Conservation (phyloP, 1,140 invertebrate genomes). For the Arion vulgaris region DNA sequence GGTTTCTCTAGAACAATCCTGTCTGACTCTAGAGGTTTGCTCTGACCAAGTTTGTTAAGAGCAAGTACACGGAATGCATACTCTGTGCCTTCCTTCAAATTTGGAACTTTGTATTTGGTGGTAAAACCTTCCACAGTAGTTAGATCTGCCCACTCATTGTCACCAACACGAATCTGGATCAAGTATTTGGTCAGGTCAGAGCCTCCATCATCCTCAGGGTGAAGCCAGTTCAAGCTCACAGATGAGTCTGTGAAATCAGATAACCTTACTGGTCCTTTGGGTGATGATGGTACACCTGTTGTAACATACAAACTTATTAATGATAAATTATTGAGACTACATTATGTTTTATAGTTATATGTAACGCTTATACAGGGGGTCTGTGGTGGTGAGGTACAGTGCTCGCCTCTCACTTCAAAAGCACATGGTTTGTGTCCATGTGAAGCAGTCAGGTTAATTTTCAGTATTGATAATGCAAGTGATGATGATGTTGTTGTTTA, state of each 20-base stretch:
- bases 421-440: too few relatives aligned
- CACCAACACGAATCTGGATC: slow-evolving; percentile 82
- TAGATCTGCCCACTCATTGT: slow-evolving; percentile 85
- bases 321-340: too few relatives aligned
- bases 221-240: slow-evolving; percentile 94
- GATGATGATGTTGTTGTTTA: too few relatives aligned
- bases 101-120: slow-evolving; percentile 74
- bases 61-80: slow-evolving; percentile 80
- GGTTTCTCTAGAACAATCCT: slow-evolving; percentile 89
- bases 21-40: slow-evolving; percentile 88
- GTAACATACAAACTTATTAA: slow-evolving; percentile 3
- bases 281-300: slow-evolving; percentile 81
- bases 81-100: slow-evolving; percentile 79
- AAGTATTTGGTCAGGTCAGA: slow-evolving; percentile 93
- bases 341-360: too few relatives aligned
- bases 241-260: slow-evolving; percentile 73
- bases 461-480: too few relatives aligned
- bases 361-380: too few relatives aligned
- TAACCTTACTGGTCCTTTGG: slow-evolving; percentile 84
- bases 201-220: slow-evolving; percentile 97
- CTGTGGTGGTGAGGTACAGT: too few relatives aligned
- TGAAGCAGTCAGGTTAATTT: too few relatives aligned
- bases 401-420: too few relatives aligned
- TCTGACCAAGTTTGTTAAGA: slow-evolving; percentile 91
- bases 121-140: slow-evolving; percentile 74